Evolutionary conservation across 2,113 vertebrate species (phyloP).

Genomic region (Notothenia coriiceps): DNA sequence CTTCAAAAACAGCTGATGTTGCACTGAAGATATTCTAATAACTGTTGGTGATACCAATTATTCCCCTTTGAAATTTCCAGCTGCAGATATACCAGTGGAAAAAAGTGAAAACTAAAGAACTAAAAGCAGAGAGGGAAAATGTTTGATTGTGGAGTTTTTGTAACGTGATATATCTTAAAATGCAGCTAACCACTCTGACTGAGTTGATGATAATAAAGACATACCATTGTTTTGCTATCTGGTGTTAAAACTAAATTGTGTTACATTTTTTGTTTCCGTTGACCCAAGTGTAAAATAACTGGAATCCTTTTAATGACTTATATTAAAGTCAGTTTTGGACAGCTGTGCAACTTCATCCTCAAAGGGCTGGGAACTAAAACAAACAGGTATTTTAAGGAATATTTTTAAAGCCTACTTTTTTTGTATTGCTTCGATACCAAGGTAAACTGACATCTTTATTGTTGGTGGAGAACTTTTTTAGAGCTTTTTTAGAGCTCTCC

Average conservation of each 20-base stretch:
- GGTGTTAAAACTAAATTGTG: neutral
- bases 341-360: neutral
- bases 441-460: neutral
- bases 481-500: neutral
- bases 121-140: neutral
- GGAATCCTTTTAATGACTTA: neutral
- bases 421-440: neutral
- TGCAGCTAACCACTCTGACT: neutral
- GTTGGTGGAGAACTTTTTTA: neutral
- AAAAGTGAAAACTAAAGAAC: too few relatives aligned
- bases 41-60: too few relatives aligned
- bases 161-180: neutral
- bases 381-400: neutral
- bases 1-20: neutral
- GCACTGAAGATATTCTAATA: too few relatives aligned
- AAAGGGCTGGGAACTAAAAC: neutral
- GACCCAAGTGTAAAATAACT: neutral
- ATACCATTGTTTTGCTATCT: neutral
- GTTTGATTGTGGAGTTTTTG: neutral
- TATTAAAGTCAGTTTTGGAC: neutral
- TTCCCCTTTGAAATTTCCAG: too few relatives aligned
- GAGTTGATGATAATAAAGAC: neutral
- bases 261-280: neutral
- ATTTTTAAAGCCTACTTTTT: neutral
- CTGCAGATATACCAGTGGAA: too few relatives aligned